Percentiles rank a stretch among this genome's conserved stretches.
These are phyloP conservation scores for Branchipolynoe longqiensis DNA, from an alignment of 2,888 invertebrate species.

Conservation along the genomic window DNA sequence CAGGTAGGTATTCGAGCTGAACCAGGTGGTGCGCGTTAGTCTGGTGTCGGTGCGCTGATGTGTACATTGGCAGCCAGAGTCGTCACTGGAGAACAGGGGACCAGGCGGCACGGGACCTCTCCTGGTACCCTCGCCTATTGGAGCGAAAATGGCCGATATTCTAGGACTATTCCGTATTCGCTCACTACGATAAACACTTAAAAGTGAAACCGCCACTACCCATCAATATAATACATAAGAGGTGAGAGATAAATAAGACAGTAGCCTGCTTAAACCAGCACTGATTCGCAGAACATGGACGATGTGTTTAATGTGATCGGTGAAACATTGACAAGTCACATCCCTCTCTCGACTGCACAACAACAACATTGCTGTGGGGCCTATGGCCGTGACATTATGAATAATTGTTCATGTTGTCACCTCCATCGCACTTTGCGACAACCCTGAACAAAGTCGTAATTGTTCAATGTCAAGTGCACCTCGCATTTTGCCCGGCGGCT, in stretches of 20 bases:
- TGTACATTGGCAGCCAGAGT: neutral
- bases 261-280: too few species aligned
- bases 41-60: neutral
- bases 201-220: too few species aligned
- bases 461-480: neutral
- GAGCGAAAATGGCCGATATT: too few species aligned
- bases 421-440: neutral
- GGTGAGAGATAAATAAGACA: too few species aligned
- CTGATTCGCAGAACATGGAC: too few species aligned
- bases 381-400: conserved; percentile 19
- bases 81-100: neutral
- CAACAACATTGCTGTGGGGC: neutral
- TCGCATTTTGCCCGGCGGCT: neutral
- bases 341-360: too few species aligned
- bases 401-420: neutral
- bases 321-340: too few species aligned
- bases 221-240: too few species aligned
- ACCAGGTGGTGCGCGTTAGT: conserved; percentile 3
- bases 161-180: too few species aligned
- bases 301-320: too few species aligned
- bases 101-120: neutral
- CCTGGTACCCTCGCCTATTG: too few species aligned
- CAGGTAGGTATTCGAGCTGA: neutral
- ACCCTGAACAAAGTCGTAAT: neutral
- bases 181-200: too few species aligned